Percentiles rank a stretch among this genome's conserved stretches.
These are phyloP conservation scores for Acrocephalus scirpaceus DNA, from an alignment of 2,797 vertebrate species.

Conservation along the genomic window DNA sequence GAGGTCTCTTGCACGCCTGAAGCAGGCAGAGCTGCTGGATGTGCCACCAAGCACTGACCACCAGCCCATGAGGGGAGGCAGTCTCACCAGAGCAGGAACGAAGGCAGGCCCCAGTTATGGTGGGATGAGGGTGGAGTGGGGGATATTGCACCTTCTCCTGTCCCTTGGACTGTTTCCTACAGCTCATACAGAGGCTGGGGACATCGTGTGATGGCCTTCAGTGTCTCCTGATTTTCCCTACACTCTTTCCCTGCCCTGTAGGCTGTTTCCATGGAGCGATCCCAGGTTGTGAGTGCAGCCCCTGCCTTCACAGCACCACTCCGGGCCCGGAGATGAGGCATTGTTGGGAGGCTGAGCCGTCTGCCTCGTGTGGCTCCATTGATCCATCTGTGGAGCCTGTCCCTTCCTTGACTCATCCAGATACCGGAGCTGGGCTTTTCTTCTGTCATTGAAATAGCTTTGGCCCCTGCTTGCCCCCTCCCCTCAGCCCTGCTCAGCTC, in stretches of 20 bases:
- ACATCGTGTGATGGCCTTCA: rapidly evolving
- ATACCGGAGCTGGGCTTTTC: neutral
- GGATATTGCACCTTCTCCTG: neutral
- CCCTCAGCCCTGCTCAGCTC: neutral
- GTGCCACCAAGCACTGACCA: neutral
- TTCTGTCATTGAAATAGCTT: slow-evolving; percentile 48
- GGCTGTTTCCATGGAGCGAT: neutral
- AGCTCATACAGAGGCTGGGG: rapidly evolving
- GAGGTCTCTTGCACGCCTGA: neutral
- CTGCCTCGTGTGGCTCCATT: neutral
- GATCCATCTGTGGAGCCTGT: neutral
- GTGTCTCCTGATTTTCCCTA: rapidly evolving
- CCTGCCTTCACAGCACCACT: neutral
- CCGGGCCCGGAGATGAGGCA: neutral
- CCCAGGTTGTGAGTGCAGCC: neutral
- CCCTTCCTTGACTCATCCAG: neutral
- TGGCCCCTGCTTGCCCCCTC: slow-evolving; percentile 39
- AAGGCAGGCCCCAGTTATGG: neutral
- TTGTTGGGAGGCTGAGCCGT: neutral
- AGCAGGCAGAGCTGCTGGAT: neutral
- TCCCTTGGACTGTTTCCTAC: neutral
- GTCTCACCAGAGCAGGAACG: neutral
- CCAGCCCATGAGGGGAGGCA: neutral
- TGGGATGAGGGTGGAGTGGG: neutral
- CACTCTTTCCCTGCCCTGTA: rapidly evolving